phyloP scores from a whole-genome alignment of 2,888 invertebrate genomes.

The Rotaria macrura region DNA sequence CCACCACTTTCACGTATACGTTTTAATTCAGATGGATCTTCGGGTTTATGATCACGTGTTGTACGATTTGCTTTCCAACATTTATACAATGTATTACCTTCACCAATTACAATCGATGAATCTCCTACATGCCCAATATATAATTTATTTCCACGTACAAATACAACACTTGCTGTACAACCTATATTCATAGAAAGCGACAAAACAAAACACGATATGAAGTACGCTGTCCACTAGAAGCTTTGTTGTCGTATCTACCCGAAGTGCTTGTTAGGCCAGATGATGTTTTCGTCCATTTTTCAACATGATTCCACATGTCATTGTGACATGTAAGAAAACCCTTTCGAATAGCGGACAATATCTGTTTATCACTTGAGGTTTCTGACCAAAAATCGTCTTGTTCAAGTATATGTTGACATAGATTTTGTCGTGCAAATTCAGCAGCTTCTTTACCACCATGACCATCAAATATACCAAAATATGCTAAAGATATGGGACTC shows the following conservation, averaged over 20 bases:
- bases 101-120: conserved; percentile 78
- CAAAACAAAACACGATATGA: no score
- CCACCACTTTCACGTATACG: conserved; percentile 61
- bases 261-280: conserved; percentile 89
- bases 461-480: conserved; percentile 94
- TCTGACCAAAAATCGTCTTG: conserved; percentile 62
- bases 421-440: conserved; percentile 72
- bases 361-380: conserved; percentile 69
- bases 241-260: conserved; percentile 58
- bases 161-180: conserved; percentile 78
- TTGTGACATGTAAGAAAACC: conserved; percentile 90
- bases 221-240: no score
- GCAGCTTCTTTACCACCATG: conserved; percentile 87
- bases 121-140: conserved; percentile 98
- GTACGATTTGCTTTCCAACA: conserved; percentile 37
- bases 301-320: conserved; percentile 92
- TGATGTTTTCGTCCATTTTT: conserved; percentile 92
- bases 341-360: conserved; percentile 79
- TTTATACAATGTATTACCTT: conserved; percentile 34
- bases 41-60: conserved; percentile 78
- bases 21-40: conserved; percentile 67
- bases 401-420: conserved; percentile 81
- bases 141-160: conserved; percentile 76
- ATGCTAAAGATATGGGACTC: conserved; percentile 77
- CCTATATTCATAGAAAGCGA: no score